Percentiles rank a stretch among this genome's conserved stretches.
phyloP scores from a whole-genome alignment of 2,797 vertebrate species.

The Gadopsis bispinosus region DNA sequence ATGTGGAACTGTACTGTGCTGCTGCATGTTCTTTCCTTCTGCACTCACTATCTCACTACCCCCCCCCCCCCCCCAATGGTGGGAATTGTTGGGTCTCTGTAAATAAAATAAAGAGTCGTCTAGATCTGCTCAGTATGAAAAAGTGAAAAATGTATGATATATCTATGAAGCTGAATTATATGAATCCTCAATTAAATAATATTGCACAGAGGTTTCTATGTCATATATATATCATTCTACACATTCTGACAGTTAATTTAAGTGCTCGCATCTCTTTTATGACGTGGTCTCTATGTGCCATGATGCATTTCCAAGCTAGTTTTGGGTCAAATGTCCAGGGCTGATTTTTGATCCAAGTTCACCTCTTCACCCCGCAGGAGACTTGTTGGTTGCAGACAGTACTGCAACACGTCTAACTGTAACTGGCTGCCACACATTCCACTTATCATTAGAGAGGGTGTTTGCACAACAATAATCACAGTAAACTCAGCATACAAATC shows the following conservation, averaged over 20 bases:
- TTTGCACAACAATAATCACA: background rate
- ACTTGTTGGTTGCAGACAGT: background rate
- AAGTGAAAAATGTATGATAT: no score
- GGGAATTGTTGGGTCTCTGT: no score
- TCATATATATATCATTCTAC: no score
- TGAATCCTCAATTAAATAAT: no score
- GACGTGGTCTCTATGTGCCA: background rate
- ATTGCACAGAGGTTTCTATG: background rate
- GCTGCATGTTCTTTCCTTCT: no score
- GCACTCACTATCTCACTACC: no score
- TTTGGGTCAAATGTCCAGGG: background rate
- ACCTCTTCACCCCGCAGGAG: constrained; percentile 1
- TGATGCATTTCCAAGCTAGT: background rate
- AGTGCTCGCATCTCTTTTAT: background rate
- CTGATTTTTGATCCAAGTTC: background rate
- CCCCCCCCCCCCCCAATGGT: no score
- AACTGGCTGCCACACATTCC: background rate
- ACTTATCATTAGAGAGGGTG: background rate
- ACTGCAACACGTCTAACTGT: background rate
- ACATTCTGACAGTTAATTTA: background rate
- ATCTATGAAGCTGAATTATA: no score
- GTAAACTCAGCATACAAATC: background rate
- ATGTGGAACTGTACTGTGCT: no score
- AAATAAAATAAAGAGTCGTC: no score
- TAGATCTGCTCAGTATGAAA: no score